Base-by-base conservation (phyloP, 2,113 vertebrate species). In the Scomber colias region DNA sequence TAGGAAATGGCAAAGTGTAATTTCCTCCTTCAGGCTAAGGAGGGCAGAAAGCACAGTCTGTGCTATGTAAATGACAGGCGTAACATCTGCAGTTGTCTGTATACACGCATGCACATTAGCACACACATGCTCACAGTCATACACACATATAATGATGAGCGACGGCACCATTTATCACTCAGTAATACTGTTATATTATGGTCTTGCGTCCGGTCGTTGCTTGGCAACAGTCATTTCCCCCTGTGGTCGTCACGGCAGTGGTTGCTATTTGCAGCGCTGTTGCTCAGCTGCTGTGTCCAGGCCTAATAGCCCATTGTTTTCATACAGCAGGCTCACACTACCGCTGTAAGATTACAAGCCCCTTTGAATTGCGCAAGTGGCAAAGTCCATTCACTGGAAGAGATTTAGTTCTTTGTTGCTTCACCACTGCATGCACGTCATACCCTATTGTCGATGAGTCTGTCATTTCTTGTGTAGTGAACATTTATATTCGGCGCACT, bases 261-360 rank as follows among this genome's bases (percentile, higher is more conserved):
- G 91, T 90, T 94, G 72, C 91, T 93, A 92, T 90, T 92, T 88
- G 84, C 78, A 77, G 88, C 71, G 0, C 71, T 68, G 81, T 88
- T 92, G 81, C 88, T 86, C 81, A 67, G 87, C 81, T 87, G 76
- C 10, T 83, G 67, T 63, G 73, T 75, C 70, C 85, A 75, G 64
- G 66, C 45, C 69, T 24, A 55, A 82, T 74, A 56, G 68, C 40
- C 64, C 69, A 81, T 92, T 87, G 81, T 91, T 87, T 87, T 85
- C 71, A 35, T 71, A 53, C 40, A 49, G 3, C 31, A 15, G 45
- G 40, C 65, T 71, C 71, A 54, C 54, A 21, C 31, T 51, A 3
- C 49, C 19, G 27, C 62, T 83, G 48, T n/a, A 57, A 71, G 79
- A 85, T 75, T 72, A 83, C n/a, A 0, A 40, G 31, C 65, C 65